Evolutionary conservation across 2,797 vertebrate genomes (phyloP).

Genomic region (Atherinosoma microstoma): DNA sequence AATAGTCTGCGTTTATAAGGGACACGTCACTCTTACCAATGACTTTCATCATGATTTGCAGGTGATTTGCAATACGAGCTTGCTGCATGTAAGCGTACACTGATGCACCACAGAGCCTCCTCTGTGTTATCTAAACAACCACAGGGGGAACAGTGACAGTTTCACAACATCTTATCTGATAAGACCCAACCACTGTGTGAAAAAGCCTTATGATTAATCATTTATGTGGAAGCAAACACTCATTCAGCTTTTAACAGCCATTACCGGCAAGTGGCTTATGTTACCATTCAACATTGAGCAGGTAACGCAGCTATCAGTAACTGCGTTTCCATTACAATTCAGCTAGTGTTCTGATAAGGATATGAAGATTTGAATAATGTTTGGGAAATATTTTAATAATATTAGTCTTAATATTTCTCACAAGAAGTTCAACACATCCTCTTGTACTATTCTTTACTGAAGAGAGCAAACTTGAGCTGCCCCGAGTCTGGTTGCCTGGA

Average conservation of each 20-base stretch:
- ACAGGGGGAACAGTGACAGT: background rate
- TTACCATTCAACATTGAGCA: too few relatives aligned
- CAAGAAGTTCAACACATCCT: too few relatives aligned
- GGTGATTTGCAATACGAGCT: slow-evolving; percentile 44
- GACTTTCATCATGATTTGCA: background rate
- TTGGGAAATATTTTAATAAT: slow-evolving; percentile 18
- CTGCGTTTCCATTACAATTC: background rate
- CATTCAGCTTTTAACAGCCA: slow-evolving; percentile 41
- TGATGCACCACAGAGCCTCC: slow-evolving; percentile 35
- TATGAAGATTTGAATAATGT: slow-evolving; percentile 39
- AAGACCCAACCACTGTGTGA: background rate
- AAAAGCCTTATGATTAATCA: slow-evolving; percentile 53
- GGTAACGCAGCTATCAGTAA: slow-evolving; percentile 26
- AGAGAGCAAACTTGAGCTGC: too few relatives aligned
- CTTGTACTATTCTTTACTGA: too few relatives aligned
- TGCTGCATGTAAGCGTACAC: slow-evolving; percentile 57
- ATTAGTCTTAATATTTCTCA: too few relatives aligned
- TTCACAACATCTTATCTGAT: slow-evolving; percentile 27
- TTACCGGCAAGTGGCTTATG: slow-evolving; percentile 28
- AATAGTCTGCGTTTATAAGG: background rate
- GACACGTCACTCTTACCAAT: background rate
- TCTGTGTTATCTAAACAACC: slow-evolving; percentile 33
- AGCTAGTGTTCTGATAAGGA: slow-evolving; percentile 24
- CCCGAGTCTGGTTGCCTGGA: too few relatives aligned
- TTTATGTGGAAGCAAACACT: slow-evolving; percentile 58